Percentiles rank a stretch among this genome's conserved stretches.
phyloP scores from a whole-genome alignment of 2,113 vertebrate genomes.

The Channa argus region DNA sequence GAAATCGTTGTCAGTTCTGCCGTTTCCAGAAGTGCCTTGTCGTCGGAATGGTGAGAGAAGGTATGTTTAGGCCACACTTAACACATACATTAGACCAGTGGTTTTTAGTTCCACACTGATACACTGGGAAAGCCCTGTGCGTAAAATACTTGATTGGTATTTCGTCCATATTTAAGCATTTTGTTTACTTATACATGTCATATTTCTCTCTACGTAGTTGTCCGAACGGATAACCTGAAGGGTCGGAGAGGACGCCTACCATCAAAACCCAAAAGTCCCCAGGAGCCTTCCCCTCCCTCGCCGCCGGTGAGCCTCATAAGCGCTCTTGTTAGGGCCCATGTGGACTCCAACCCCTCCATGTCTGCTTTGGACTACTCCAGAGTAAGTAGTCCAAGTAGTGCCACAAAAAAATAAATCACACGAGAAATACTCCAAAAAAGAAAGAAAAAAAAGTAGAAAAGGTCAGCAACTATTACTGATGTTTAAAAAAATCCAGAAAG shows the following conservation, averaged over 20 bases:
- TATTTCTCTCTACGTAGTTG: constrained; percentile 83
- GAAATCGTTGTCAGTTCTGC: constrained; percentile 96
- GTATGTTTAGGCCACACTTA: constrained; percentile 77
- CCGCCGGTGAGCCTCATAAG: constrained; percentile 98
- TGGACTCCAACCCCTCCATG: constrained; percentile 99
- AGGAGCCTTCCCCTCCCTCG: constrained; percentile 95
- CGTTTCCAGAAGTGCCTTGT: constrained; percentile 97
- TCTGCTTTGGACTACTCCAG: constrained; percentile 97
- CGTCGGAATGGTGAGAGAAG: constrained; percentile 99
- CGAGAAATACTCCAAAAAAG: neutral
- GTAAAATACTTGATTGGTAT: constrained; percentile 4
- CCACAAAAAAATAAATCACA: neutral
- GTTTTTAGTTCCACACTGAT: neutral
- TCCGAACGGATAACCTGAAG: constrained; percentile 97
- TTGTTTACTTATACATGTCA: constrained; percentile 2
- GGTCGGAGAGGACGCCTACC: constrained; percentile 96
- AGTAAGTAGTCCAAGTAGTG: constrained; percentile 83
- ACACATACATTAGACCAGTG: neutral
- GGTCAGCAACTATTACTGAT: neutral
- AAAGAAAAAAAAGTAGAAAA: neutral
- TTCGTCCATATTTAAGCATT: neutral
- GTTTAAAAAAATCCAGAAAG: neutral
- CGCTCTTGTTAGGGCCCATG: constrained; percentile 96
- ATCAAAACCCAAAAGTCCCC: constrained; percentile 98
- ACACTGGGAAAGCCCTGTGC: neutral